Evolutionary conservation across 2,888 invertebrate genomes (phyloP), one percentile per base, ranked within the genome.

Genomic region (Mallateleia sp.): DNA sequence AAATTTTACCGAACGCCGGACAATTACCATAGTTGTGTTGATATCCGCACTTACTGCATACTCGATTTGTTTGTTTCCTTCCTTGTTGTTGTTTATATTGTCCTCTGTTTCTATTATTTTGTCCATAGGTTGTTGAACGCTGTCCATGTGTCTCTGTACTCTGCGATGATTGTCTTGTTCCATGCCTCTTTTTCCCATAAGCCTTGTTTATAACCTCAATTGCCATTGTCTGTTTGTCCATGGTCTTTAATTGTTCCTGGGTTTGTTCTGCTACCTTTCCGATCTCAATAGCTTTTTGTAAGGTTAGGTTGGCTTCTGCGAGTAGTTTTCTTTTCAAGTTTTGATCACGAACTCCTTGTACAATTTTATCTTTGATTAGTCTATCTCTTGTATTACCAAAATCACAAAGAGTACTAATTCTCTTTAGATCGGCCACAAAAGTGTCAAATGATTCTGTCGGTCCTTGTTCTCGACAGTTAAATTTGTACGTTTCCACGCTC

Each of bases 361-460:
- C 84, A 7, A 92, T 89, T 71, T 88, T 72, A 54, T 91, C 90
- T 82, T 83, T 79, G 7, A 91, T 91, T 14, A 91, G n/a, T 34
- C 90, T 87, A 24, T 91, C 91, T 74, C 85, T 75, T 24, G 88
- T 71, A 14, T 22, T 52, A 15, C 86, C 88, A 67, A 92, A 91
- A 15, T 77, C 85, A 90, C 89, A 91, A 18, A 77, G 66, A 11
- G 64, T 66, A 78, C 89, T 89, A 15, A 89, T 47, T 52, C 78
- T 89, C 58, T 86, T 88, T 11, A 91, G 58, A 28, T 90, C 89
- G 7, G 90, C 91, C 38, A 91, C 32, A 81, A 89, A 91, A 34
- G 5, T 56, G 11, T 88, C 90, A 45, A 91, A 91, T 18, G 67
- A 42, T 67, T 91, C 91, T 22, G 64, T 83, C 20, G n/a, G 32